Evolutionary conservation across 1,140 invertebrate genomes (phyloP).

Genomic region (Zaprionus nigranus): DNA sequence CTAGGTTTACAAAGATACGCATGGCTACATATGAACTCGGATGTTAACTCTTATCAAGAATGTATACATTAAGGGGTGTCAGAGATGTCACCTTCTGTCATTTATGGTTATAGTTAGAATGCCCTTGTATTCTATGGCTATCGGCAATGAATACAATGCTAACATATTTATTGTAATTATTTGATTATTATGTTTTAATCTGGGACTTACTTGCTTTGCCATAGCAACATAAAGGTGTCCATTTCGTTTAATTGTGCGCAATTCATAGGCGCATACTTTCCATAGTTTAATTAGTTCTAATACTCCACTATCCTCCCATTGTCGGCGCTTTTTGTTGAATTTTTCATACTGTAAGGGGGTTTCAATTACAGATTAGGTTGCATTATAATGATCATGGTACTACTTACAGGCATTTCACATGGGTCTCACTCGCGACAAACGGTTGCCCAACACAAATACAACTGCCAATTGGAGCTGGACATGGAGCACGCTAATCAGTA

Average conservation of each 20-base stretch:
- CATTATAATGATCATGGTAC: background rate
- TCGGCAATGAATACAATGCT: background rate
- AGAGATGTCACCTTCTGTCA: too few species aligned
- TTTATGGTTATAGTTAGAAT: too few species aligned
- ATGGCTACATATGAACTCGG: too few species aligned
- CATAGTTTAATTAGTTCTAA: constrained; percentile 83
- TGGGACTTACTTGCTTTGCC: constrained; percentile 77
- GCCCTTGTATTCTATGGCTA: background rate
- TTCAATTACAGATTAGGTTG: background rate
- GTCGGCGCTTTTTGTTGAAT: constrained; percentile 84
- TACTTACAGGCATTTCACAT: constrained; percentile 84
- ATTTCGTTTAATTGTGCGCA: constrained; percentile 84
- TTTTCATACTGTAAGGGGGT: constrained; percentile 75
- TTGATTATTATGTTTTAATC: background rate
- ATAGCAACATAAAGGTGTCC: constrained; percentile 84
- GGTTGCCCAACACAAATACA: constrained; percentile 75
- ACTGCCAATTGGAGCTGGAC: constrained; percentile 67
- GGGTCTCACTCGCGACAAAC: constrained; percentile 78
- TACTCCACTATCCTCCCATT: constrained; percentile 84
- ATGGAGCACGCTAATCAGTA: constrained; percentile 72
- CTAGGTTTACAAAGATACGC: too few species aligned
- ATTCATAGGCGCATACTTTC: constrained; percentile 84
- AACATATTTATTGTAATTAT: constrained; percentile 7
- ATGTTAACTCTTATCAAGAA: too few species aligned
- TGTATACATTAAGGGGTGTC: too few species aligned